Base-by-base conservation (phyloP, 2,113 vertebrate genomes). In the Notothenia coriiceps region DNA sequence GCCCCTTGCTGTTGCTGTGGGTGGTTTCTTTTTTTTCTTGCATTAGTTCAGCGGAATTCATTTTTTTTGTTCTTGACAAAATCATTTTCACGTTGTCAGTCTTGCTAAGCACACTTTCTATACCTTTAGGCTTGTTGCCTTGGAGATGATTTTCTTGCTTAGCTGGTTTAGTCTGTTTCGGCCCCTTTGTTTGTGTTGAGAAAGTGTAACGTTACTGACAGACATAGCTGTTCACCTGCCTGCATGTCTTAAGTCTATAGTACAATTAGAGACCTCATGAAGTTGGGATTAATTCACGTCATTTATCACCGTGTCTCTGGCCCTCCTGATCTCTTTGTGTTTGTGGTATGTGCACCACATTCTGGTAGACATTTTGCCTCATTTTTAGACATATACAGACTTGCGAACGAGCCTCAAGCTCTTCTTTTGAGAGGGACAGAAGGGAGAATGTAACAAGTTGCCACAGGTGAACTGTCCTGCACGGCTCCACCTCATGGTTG, bases 51-150 rank as follows among this genome's bases (percentile, higher is more conserved):
- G 43, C 76, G 1, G 4, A 11, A 44, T 44, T 49, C 4, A 46
- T 66, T 44, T 66, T 54, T 54, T 15, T 54, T 59, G 18, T 69
- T 80, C 51, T 72, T 11, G 10, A 70, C 40, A 73, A 62, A 59
- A 64, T 70, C 5, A 77, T 67, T 66, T 35, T n/a, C 10, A 44
- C 40, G 10, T 46, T 9, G 17, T 17, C 44, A 49, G 49, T 63
- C 20, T 66, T 25, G 8, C 29, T 22, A 33, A 60, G n/a, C 52
- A 51, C 1, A 2, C 33, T 67, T 63, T 49, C 20, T 65, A 8
- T 47, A 70, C 51, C 59, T 74, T 46, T 29, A 59, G 77, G 50
- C 68, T 72, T 54, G 82, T 84, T 84, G 47, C 75, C 55, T n/a
- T 71, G 65, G 77, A 69, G 63, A 71, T 69, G 44, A 66, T 70